Base-by-base conservation (phyloP, 2,888 invertebrate species). In the Rotaria magnacalcarata region DNA sequence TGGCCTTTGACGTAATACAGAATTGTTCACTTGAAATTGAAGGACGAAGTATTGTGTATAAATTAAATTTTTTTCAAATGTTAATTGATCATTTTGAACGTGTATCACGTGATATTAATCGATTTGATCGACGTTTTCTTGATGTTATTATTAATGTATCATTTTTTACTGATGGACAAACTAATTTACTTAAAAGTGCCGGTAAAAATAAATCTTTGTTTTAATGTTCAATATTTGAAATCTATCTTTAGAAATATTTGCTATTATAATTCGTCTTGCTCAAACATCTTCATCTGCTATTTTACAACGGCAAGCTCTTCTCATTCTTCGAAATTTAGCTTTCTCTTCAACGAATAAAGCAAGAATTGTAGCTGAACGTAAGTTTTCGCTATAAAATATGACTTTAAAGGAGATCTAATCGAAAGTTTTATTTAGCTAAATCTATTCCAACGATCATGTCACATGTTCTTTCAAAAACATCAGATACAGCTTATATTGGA, bases 1-100 rank as follows among this genome's bases (percentile, higher is more conserved):
- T 47, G 24, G 43, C 80, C 4, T 80, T 80, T 11, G 80, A 80
- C 47, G 21, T 80, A 0, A 47, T 80, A 47, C 80, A 80, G 34
- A 80, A 80, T 47, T 80, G 80, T 80, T 47, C 47, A 11, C 47
- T 47, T 24, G 80, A 80, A 47, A 80, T 80, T 47, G 80, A 80
- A 80, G 80, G 80, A 80, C 21, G 80, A 47, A 80, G 80, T 80
- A 80, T 80, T 80, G 43, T 80, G 14, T 80, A 80, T 80, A 80
- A 80, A 80, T 80, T 47, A 47, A 80, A 80, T 47, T 47, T 80
- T 80, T 80, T 47, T 47, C 80, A 80, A 47, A 24, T 43, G n/a
- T 80, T 43, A 47, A 47, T 80, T 80, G 47, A 80, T 43, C 80
- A 80, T 80, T 80, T 80, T 47, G 80, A 80, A 47, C 80, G 80